phyloP scores from a whole-genome alignment of 2,888 invertebrate species.

The Cerastoderma edule region DNA sequence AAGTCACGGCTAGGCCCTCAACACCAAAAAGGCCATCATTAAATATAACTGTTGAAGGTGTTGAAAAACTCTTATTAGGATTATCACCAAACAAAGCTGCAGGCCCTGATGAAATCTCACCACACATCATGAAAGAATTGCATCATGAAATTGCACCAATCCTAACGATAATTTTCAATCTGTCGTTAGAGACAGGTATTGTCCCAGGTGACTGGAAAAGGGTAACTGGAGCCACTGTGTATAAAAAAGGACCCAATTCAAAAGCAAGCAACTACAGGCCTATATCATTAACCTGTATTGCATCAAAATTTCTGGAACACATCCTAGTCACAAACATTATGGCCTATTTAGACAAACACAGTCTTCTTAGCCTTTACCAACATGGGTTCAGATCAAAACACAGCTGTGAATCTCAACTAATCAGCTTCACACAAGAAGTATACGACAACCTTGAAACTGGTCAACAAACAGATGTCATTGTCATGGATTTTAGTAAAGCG shows the following conservation, averaged over 20 bases:
- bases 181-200: slow-evolving; percentile 23
- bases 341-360: slow-evolving; percentile 20
- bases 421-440: slow-evolving; percentile 21
- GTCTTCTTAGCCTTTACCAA: slow-evolving; percentile 13
- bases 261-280: slow-evolving; percentile 42
- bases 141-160: slow-evolving; percentile 24
- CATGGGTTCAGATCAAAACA: slow-evolving; percentile 29
- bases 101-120: slow-evolving; percentile 26
- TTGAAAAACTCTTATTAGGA: slow-evolving; percentile 20
- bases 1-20: neutral
- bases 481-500: slow-evolving; percentile 21
- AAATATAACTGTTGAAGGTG: slow-evolving; percentile 11
- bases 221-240: slow-evolving; percentile 18
- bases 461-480: slow-evolving; percentile 28
- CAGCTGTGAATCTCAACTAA: slow-evolving; percentile 31
- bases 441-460: slow-evolving; percentile 2
- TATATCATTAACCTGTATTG: slow-evolving; percentile 39
- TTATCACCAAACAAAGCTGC: slow-evolving; percentile 38
- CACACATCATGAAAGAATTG: slow-evolving; percentile 20
- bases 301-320: slow-evolving; percentile 38
- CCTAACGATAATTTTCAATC: slow-evolving; percentile 5
- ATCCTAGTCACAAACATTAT: slow-evolving; percentile 35
- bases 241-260: slow-evolving; percentile 34
- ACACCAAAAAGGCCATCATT: neutral
- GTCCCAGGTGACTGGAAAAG: slow-evolving; percentile 36